phyloP scores from a whole-genome alignment of 2,797 vertebrate genomes.

The Sebastiscus albofasciatus region DNA sequence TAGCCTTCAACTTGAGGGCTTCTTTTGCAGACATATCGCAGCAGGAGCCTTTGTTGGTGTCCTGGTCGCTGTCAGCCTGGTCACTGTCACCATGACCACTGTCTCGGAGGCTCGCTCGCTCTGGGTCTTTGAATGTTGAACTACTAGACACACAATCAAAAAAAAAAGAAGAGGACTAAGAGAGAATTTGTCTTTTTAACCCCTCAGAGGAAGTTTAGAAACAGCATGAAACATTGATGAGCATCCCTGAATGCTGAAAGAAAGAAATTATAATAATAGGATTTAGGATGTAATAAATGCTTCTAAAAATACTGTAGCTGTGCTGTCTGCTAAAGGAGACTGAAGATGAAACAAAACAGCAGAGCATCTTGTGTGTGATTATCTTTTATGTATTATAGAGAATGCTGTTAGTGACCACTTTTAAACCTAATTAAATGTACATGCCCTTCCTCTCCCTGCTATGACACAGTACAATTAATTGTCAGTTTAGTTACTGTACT shows the following conservation, averaged over 20 bases:
- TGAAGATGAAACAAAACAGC: not conserved
- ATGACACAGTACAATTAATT: slow-evolving; percentile 30
- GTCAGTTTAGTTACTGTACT: slow-evolving; percentile 15
- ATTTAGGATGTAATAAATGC: slow-evolving; percentile 31
- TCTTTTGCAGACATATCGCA: slow-evolving; percentile 99
- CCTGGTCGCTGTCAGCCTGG: slow-evolving; percentile 99
- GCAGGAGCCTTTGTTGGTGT: slow-evolving; percentile 99
- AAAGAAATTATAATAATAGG: slow-evolving; percentile 14
- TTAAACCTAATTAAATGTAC: slow-evolving; percentile 39
- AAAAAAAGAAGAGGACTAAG: not conserved
- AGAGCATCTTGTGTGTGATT: not conserved
- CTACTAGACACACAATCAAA: slow-evolving; percentile 83
- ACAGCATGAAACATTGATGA: slow-evolving; percentile 30
- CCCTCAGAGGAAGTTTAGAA: slow-evolving; percentile 1
- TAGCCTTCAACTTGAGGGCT: slow-evolving; percentile 98
- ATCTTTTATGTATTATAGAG: slow-evolving; percentile 1
- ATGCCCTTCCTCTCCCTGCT: not conserved
- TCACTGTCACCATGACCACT: slow-evolving; percentile 99
- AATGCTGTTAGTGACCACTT: slow-evolving; percentile 14
- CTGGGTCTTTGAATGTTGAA: slow-evolving; percentile 99
- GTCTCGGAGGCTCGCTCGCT: slow-evolving; percentile 98
- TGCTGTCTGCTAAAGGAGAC: not conserved
- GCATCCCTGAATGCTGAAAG: slow-evolving; percentile 21
- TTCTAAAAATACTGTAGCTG: not conserved
- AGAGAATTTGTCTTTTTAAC: not conserved